phyloP scores from a whole-genome alignment of 2,888 invertebrate genomes.

The Sympetrum striolatum region DNA sequence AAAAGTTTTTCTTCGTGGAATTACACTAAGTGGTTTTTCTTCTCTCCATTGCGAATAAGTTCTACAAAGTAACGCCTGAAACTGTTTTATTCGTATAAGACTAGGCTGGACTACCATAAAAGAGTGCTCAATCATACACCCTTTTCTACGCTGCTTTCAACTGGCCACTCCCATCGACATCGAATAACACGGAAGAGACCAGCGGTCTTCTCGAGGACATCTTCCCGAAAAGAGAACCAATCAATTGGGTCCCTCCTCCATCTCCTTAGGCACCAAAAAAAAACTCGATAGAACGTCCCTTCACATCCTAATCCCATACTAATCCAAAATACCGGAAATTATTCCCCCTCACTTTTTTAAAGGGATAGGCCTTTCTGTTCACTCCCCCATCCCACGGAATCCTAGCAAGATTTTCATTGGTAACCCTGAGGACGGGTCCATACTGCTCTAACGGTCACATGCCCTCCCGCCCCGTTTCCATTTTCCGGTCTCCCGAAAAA shows the following conservation, averaged over 20 bases:
- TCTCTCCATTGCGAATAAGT: no score
- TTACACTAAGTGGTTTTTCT: no score
- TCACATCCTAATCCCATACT: background rate
- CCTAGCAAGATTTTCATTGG: background rate
- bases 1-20: no score
- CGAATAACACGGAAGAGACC: background rate
- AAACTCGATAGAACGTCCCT: background rate
- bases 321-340: background rate
- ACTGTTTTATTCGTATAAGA: no score
- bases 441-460: background rate
- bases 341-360: background rate
- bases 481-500: background rate
- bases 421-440: background rate
- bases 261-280: background rate
- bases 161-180: no score
- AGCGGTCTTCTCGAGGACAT: background rate
- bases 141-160: background rate
- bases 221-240: background rate
- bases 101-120: no score
- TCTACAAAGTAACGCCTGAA: no score
- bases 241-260: background rate
- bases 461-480: background rate
- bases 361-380: background rate
- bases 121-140: background rate
- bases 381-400: background rate